Percentiles rank a stretch among this genome's conserved stretches.
Evolutionary conservation across 2,113 vertebrate species (phyloP).

Genomic region (Notiomystis cincta): DNA sequence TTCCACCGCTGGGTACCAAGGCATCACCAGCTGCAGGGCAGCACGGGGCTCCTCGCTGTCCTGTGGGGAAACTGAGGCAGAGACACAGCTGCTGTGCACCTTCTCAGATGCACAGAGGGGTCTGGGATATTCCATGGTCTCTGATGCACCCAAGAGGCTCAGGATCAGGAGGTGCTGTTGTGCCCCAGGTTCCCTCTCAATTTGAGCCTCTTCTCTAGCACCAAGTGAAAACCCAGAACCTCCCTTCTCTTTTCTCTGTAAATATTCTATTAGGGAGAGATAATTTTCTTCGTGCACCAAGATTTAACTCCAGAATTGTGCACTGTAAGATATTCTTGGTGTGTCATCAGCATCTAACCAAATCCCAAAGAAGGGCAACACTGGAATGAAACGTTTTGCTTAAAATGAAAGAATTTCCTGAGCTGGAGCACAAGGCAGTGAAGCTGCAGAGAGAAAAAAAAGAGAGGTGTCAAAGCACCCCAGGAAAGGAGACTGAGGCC

Average conservation of each 20-base stretch:
- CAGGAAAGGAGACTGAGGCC: background rate
- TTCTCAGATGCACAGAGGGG: background rate
- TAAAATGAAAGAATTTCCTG: background rate
- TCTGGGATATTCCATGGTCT: background rate
- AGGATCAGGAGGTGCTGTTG: background rate
- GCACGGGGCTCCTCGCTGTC: background rate
- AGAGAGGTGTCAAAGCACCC: background rate
- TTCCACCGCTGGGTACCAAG: background rate
- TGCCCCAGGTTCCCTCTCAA: background rate
- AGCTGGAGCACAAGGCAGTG: background rate
- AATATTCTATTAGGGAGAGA: background rate
- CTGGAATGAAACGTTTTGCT: background rate
- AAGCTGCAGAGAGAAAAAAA: background rate
- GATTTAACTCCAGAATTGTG: background rate
- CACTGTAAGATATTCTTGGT: background rate
- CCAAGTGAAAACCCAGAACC: rapidly evolving
- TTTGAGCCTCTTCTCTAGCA: background rate
- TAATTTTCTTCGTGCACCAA: background rate
- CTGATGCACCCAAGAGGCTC: background rate
- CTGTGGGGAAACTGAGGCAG: background rate
- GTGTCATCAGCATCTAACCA: background rate
- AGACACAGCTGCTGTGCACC: rapidly evolving
- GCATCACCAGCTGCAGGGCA: background rate
- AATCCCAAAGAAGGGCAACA: background rate
- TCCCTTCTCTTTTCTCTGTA: background rate